Base-by-base conservation (phyloP, 2,113 vertebrate species). In the Dipodomys merriami region DNA sequence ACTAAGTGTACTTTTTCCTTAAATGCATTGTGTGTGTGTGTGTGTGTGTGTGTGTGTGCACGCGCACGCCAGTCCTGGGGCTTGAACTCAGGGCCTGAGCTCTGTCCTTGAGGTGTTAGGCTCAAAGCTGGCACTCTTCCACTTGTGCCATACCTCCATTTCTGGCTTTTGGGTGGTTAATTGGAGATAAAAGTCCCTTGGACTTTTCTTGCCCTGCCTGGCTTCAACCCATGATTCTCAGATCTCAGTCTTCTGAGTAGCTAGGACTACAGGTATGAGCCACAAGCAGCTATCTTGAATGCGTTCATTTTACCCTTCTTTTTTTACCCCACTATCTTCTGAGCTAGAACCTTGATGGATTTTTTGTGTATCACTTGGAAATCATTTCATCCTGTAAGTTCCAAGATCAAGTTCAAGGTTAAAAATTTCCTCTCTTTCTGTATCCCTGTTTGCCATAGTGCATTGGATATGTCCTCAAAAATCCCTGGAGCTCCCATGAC, bases 301-400 rank as follows among this genome's bases (percentile, higher is more conserved):
- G 12, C 7, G 7, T 77, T 79, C 23, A 60, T 46, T 92, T 27
- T 33, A 67, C 86, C 25, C 81, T 13, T 91, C 35, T n/a, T 27
- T 5, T 71, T 80, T 88, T 72, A 39, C 10, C 35, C 39, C 49
- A 25, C 62, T 64, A 3, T 64, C 62, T 64, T 64, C 23, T 64
- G 62, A 64, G 72, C 22, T 27, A 49, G 29, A 88, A 6, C 69
- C 64, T 92, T 60, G 12, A 73, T 57, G 49, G 25, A 25, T 78
- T 86, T 89, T 82, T 46, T 85, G 30, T 74, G 53, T 10, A 27
- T 74, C 86, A 46, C 49, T 76, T 93, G 83, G 82, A 88, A 86
- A 67, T 85, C 60, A 46, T 88, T 69, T 93, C 60, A 78, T 23
- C 71, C 39, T 76, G 62, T 88, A 46, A 74, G 44, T 71, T 57